phyloP scores from a whole-genome alignment of 2,888 invertebrate genomes.

The Amphipoea oculea region DNA sequence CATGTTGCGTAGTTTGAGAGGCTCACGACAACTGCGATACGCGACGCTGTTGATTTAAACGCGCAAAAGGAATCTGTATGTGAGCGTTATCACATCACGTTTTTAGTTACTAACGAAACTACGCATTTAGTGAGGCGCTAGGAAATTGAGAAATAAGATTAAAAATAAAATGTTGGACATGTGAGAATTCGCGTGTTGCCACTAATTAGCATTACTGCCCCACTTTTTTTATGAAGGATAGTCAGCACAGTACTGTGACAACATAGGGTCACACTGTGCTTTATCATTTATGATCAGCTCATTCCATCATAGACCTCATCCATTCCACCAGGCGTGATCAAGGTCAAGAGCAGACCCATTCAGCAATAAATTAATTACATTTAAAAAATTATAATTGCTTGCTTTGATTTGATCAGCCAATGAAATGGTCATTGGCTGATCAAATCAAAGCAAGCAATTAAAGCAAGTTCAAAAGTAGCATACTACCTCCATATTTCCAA shows the following conservation, averaged over 20 bases:
- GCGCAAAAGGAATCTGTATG: constrained; percentile 5
- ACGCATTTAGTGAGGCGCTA: constrained; percentile 53
- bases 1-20: constrained; percentile 7
- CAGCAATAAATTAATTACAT: too few species aligned
- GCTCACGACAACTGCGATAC: not conserved
- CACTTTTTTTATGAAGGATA: constrained; percentile 47
- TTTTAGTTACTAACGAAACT: constrained; percentile 53
- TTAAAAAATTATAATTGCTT: not conserved
- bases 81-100: constrained; percentile 52
- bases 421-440: not conserved
- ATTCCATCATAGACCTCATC: not conserved
- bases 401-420: not conserved
- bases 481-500: constrained; percentile 28
- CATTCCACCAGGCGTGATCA: not conserved
- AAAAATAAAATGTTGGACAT: constrained; percentile 56
- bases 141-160: constrained; percentile 47
- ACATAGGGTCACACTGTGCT: not conserved
- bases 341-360: too few species aligned
- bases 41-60: not conserved
- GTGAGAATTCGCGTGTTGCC: constrained; percentile 45
- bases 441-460: not conserved
- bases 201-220: constrained; percentile 44
- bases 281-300: not conserved
- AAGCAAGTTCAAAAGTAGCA: not conserved
- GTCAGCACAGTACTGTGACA: constrained; percentile 1